These are phyloP conservation scores for Anhinga rufa DNA, from an alignment of 2,113 vertebrate species.

Conservation along the genomic window DNA sequence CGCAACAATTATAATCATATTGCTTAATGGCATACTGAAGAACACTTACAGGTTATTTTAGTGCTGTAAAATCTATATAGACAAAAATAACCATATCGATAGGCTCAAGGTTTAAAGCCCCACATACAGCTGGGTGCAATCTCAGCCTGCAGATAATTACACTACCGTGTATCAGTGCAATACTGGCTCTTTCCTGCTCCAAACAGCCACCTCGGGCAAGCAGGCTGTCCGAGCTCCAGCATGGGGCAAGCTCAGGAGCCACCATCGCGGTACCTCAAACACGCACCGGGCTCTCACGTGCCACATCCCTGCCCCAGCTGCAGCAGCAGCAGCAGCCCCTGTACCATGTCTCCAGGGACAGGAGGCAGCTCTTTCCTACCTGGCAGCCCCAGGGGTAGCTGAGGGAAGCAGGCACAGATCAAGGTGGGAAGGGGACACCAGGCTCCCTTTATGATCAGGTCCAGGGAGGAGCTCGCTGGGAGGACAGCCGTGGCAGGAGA, in stretches of 20 bases:
- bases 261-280: not conserved
- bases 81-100: not conserved
- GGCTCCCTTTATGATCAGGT: not conserved
- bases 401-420: not conserved
- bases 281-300: rapidly evolving
- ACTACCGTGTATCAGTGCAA: rapidly evolving
- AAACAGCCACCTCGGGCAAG: not conserved
- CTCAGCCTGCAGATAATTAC: not conserved
- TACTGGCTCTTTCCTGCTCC: not conserved
- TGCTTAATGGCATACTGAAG: not conserved
- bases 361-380: not conserved
- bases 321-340: not conserved
- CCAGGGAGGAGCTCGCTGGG: not conserved
- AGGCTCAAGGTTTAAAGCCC: not conserved
- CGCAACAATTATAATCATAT: not conserved
- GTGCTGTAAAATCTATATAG: not conserved
- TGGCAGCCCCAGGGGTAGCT: too few relatives aligned
- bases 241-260: not conserved
- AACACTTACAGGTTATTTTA: not conserved
- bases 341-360: not conserved
- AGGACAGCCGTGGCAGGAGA: not conserved
- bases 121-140: not conserved
- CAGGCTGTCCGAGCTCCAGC: not conserved
- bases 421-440: not conserved
- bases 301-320: rapidly evolving